Base-by-base conservation (phyloP, 2,797 vertebrate species). In the Pangasius larnaudii region DNA sequence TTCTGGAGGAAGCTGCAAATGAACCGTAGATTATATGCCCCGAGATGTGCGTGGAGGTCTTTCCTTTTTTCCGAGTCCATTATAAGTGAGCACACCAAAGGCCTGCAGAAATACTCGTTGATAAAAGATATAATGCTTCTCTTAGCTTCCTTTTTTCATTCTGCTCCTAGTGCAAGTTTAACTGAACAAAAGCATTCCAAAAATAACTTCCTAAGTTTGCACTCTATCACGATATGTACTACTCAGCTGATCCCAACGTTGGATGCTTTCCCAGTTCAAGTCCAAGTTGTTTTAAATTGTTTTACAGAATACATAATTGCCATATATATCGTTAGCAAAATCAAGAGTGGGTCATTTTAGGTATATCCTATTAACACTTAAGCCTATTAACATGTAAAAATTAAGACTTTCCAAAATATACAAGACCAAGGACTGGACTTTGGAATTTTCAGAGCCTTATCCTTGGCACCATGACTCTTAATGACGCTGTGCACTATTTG, bases 11-110 rank as follows among this genome's bases (percentile, higher is more conserved):
- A 94, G 94, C 94, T 95, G 94, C 94, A 96, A 95, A 95, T 94
- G 94, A 95, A 95, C 94, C 95, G 91, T 93, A 94, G 94, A 96
- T 96, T 95, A 95, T 95, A 93, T 89, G 90, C 94, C 94, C 92
- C 93, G 88, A 95, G 93, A 93, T 91, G 94, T 93, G 93, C 91
- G 14, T 91, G 8, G 91, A 94, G 95, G 94, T 95, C 92, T 93
- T 91, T 89, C 91, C 90, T 93, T 92, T 69, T 91, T 92, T 93
- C 5, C 46, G 13, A 65, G 59, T 71, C 59, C 74, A 86, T 86
- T 86, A 83, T 51, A 85, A 2, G 7, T n/a, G 33, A 16, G 56
- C 8, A 83, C 46, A 86, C 67, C 53, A 33, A 88, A 39, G 53
- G 72, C 61, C 71, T 78, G 85, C 49, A 84, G 71, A 86, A 85